A percentile compares a stretch with the other conserved stretches of the same genome.
These are phyloP conservation scores for Brachyptera risi DNA, from an alignment of 2,888 invertebrate genomes.

Conservation along the genomic window DNA sequence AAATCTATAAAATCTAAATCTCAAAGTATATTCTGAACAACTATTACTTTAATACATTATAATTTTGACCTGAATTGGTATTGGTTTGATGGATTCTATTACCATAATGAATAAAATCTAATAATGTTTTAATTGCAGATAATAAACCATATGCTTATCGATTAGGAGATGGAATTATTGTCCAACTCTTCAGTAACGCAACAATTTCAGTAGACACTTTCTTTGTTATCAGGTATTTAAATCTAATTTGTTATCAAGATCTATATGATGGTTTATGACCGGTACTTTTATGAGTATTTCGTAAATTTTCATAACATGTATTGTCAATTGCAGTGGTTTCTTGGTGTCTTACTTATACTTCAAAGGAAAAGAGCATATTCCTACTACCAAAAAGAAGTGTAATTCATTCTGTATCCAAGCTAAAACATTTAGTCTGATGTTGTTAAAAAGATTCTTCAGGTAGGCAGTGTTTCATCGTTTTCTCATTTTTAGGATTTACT, in stretches of 20 bases:
- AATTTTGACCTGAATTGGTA: too few relatives aligned
- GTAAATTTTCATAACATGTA: not conserved
- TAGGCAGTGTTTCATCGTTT: too few relatives aligned
- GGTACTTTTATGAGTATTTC: not conserved
- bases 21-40: too few relatives aligned
- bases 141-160: slow-evolving; percentile 46
- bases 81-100: too few relatives aligned
- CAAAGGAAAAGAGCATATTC: not conserved
- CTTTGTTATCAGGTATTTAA: slow-evolving; percentile 56
- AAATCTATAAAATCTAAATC: too few relatives aligned
- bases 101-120: too few relatives aligned
- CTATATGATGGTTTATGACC: slow-evolving; percentile 3
- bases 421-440: not conserved
- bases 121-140: slow-evolving; percentile 47
- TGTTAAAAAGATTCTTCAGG: not conserved
- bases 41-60: too few relatives aligned
- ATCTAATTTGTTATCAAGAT: slow-evolving; percentile 25
- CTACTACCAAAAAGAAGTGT: not conserved
- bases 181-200: slow-evolving; percentile 52
- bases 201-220: slow-evolving; percentile 58
- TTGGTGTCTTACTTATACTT: slow-evolving; percentile 28
- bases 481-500: too few relatives aligned
- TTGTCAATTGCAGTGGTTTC: slow-evolving; percentile 28
- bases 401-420: not conserved
- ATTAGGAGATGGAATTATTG: slow-evolving; percentile 46